Conservation (phyloP, 2,113 vertebrate species). For the Ammodytes marinus region DNA sequence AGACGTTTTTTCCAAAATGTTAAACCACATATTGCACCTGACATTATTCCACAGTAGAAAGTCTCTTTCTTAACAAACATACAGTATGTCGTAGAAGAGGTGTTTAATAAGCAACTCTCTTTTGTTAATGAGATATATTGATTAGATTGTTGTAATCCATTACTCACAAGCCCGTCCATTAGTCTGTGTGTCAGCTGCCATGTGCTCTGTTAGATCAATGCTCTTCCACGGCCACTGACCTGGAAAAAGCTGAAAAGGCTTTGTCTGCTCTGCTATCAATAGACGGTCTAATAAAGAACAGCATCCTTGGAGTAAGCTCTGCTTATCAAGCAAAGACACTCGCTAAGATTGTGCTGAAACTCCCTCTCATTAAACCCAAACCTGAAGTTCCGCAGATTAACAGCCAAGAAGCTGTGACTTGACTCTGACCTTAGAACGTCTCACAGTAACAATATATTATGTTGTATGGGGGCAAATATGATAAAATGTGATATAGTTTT, state of each 20-base stretch:
- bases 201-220: conserved; percentile 78
- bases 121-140: conserved; percentile 50
- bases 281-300: conserved; percentile 76
- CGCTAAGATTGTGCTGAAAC: conserved; percentile 41
- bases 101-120: neutral
- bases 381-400: conserved; percentile 45
- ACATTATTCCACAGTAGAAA: neutral
- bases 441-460: neutral
- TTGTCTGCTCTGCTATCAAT: conserved; percentile 73
- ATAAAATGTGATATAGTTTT: neutral
- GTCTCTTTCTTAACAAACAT: conserved; percentile 1
- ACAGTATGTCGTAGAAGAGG: neutral
- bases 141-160: conserved; percentile 39
- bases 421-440: conserved; percentile 28
- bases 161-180: conserved; percentile 55
- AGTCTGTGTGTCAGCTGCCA: conserved; percentile 56
- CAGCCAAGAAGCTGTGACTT: conserved; percentile 20
- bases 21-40: too few relatives aligned
- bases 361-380: conserved; percentile 56
- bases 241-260: conserved; percentile 77
- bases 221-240: conserved; percentile 74
- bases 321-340: conserved; percentile 53
- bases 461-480: conserved; percentile 14
- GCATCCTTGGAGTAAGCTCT: conserved; percentile 46
- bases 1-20: too few relatives aligned